Conservation (phyloP, 2,888 invertebrate genomes). For the Pseudococcus jackbeardsleyi region DNA sequence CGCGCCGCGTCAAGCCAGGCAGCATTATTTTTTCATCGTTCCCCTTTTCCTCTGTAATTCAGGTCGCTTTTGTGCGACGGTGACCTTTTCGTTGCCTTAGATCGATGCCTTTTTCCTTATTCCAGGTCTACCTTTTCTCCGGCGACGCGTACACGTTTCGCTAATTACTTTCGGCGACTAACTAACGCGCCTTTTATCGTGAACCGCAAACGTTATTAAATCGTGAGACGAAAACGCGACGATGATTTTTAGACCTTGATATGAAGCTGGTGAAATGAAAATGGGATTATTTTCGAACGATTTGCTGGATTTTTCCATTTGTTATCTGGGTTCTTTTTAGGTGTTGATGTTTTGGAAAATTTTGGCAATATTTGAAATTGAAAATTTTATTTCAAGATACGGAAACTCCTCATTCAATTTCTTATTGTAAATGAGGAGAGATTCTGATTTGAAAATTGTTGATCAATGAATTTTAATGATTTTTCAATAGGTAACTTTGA, state of each 20-base stretch:
- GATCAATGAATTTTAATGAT: no score
- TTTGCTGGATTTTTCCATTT: not conserved
- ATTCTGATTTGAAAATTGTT: no score
- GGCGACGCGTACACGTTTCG: slow-evolving; percentile 15
- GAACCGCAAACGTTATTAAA: slow-evolving; percentile 24
- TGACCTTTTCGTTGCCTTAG: slow-evolving; percentile 37
- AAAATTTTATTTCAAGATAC: no score
- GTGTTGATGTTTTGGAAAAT: no score
- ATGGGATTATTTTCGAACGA: not conserved
- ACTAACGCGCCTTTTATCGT: slow-evolving; percentile 32
- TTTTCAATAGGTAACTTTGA: no score
- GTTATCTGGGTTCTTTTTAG: not conserved
- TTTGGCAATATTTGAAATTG: no score
- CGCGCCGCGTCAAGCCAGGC: not conserved
- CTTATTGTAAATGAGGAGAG: no score
- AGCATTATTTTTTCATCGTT: slow-evolving; percentile 9
- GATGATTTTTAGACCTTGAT: slow-evolving; percentile 2
- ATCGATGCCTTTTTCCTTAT: slow-evolving; percentile 25
- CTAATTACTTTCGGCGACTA: slow-evolving; percentile 24
- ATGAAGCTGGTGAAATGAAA: not conserved
- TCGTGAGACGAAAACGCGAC: not conserved
- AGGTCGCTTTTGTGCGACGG: slow-evolving; percentile 5
- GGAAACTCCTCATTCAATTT: no score
- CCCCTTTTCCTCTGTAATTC: slow-evolving; percentile 11
- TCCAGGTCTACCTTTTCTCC: slow-evolving; percentile 13